phyloP scores from a whole-genome alignment of 2,888 invertebrate species.

The Aporophyla nigra region DNA sequence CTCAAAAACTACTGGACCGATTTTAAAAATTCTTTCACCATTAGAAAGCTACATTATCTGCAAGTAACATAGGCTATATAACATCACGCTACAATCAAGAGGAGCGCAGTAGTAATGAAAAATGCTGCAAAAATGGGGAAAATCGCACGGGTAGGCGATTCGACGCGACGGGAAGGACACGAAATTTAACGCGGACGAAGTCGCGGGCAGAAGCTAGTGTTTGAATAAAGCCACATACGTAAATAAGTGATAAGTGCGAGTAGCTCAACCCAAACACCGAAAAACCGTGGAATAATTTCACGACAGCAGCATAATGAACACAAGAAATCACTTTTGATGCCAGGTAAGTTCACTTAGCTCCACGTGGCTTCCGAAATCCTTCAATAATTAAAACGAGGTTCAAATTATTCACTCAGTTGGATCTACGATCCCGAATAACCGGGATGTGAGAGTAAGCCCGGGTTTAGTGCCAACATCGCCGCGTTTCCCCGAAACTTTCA shows the following conservation, averaged over 20 bases:
- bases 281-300: conserved; percentile 19
- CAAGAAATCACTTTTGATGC: conserved; percentile 61
- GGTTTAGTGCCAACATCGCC: conserved; percentile 69
- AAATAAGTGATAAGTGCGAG: conserved; percentile 5
- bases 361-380: conserved; percentile 65
- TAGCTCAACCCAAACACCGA: conserved; percentile 13
- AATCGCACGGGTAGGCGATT: too few species aligned
- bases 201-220: too few species aligned
- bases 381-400: conserved; percentile 79
- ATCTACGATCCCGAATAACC: conserved; percentile 66
- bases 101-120: too few species aligned
- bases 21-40: too few species aligned
- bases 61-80: too few species aligned
- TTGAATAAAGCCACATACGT: conserved; percentile 1
- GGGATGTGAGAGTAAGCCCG: conserved; percentile 71
- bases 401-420: conserved; percentile 77
- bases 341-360: conserved; percentile 62
- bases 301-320: conserved; percentile 43
- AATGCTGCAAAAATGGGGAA: too few species aligned
- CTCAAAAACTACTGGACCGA: too few species aligned
- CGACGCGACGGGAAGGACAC: too few species aligned
- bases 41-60: too few species aligned
- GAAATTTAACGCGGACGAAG: too few species aligned
- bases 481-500: conserved; percentile 75
- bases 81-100: too few species aligned